phyloP scores from a whole-genome alignment of 2,797 vertebrate species.

The Gymnoscopelus braueri region DNA sequence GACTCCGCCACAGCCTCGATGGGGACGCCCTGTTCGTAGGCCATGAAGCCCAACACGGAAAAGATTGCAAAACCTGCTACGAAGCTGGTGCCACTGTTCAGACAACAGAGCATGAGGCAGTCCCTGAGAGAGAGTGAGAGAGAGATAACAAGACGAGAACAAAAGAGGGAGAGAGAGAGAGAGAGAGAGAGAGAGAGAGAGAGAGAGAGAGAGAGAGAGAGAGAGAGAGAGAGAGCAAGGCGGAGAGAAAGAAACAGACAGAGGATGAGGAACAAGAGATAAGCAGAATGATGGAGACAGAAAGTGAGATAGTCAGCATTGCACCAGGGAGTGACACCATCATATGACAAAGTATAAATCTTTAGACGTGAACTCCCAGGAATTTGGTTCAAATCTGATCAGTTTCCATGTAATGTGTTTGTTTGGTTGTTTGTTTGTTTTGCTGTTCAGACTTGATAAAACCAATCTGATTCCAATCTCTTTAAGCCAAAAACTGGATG shows the following conservation, averaged over 20 bases:
- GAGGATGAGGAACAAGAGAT: not conserved
- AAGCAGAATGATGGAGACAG: not conserved
- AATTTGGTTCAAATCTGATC: not conserved
- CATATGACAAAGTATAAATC: not conserved
- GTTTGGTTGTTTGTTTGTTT: too few relatives aligned
- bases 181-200: not conserved
- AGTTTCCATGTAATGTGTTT: too few relatives aligned
- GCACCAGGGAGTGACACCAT: not conserved
- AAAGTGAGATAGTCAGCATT: not conserved
- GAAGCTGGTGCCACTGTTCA: constrained; percentile 99
- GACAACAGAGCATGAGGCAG: constrained; percentile 96
- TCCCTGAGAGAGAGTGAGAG: constrained; percentile 80
- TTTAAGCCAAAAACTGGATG: too few relatives aligned
- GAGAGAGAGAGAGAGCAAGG: not conserved
- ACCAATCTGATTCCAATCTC: not conserved
- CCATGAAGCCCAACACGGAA: constrained; percentile 99
- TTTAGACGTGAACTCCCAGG: not conserved
- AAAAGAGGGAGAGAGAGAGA: constrained; percentile 9
- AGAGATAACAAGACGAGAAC: constrained; percentile 4
- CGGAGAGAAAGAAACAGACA: not conserved
- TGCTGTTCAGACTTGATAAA: too few relatives aligned
- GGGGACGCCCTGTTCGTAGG: constrained; percentile 95
- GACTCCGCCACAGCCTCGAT: constrained; percentile 98
- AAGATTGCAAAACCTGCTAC: constrained; percentile 98
- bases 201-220: not conserved